Evolutionary conservation across 2,888 invertebrate genomes (phyloP).

Genomic region (Leptarthrus brevirostris): DNA sequence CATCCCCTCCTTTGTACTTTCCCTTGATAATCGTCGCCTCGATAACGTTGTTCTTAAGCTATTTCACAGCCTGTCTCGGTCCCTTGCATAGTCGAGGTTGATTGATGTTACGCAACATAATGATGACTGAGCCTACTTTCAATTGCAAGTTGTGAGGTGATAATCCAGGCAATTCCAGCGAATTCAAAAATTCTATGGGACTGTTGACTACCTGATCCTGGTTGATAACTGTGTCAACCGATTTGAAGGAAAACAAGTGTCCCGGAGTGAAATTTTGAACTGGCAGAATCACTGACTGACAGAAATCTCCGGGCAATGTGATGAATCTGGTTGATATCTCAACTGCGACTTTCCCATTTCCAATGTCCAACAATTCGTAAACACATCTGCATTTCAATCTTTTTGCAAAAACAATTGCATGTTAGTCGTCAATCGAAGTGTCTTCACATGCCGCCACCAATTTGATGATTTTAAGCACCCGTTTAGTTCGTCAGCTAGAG

Average conservation of each 20-base stretch:
- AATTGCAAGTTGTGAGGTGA: constrained; percentile 55
- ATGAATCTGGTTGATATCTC: constrained; percentile 55
- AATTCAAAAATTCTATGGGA: constrained; percentile 54
- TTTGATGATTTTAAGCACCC: constrained; percentile 55
- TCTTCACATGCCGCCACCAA: constrained; percentile 52
- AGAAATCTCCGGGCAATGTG: constrained; percentile 56
- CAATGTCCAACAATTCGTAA: constrained; percentile 52
- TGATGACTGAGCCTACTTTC: constrained; percentile 57
- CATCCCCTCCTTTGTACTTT: too few relatives aligned
- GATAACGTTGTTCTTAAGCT: constrained; percentile 57
- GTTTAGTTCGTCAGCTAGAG: constrained; percentile 57
- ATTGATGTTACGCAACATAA: constrained; percentile 57
- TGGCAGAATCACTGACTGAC: constrained; percentile 55
- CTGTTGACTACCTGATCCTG: constrained; percentile 45
- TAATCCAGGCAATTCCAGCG: constrained; percentile 53
- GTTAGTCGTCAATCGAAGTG: constrained; percentile 51
- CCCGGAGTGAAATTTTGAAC: too few relatives aligned
- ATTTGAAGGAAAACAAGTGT: constrained; percentile 45
- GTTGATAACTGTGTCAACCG: constrained; percentile 44
- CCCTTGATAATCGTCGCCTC: constrained; percentile 56
- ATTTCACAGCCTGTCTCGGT: constrained; percentile 56
- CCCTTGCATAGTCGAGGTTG: constrained; percentile 58
- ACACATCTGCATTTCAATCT: constrained; percentile 48
- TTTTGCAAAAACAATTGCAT: constrained; percentile 54
- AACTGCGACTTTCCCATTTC: constrained; percentile 56